These are phyloP conservation scores for Sesamia inferens DNA, from an alignment of 2,888 invertebrate species.

Conservation along the genomic window DNA sequence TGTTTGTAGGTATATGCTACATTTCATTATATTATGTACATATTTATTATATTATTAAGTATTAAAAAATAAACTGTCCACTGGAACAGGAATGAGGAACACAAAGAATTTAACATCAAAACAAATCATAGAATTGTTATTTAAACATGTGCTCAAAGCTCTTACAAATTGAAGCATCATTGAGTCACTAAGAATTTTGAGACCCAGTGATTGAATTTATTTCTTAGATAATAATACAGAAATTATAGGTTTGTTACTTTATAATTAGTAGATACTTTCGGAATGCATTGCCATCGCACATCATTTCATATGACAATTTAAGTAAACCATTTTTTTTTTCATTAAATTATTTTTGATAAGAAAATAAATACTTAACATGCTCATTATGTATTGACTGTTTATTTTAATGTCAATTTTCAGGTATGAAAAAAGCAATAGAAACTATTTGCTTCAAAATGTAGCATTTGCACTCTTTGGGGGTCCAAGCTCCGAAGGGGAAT, in stretches of 20 bases:
- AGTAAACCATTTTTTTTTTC: too few species aligned
- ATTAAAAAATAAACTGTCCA: not conserved
- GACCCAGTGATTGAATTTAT: not conserved
- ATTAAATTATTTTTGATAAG: too few species aligned
- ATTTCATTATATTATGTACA: too few species aligned
- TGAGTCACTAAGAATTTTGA: too few species aligned
- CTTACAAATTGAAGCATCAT: too few species aligned
- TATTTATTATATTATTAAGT: not conserved
- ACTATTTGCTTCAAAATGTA: constrained; percentile 88
- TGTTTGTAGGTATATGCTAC: too few species aligned
- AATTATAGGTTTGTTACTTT: constrained; percentile 7
- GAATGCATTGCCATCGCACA: not conserved
- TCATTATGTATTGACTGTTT: not conserved
- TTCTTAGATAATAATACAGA: constrained; percentile 12
- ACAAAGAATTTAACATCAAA: not conserved
- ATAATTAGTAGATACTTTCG: constrained; percentile 3
- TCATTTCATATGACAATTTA: too few species aligned
- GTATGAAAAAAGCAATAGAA: constrained; percentile 87
- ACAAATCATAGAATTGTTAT: constrained; percentile 1
- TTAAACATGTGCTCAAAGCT: not conserved
- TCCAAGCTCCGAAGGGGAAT: constrained; percentile 83
- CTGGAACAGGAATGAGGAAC: too few species aligned
- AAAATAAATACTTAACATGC: too few species aligned
- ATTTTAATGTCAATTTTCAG: constrained; percentile 74
- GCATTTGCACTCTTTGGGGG: constrained; percentile 90